A percentile compares a stretch with the other conserved stretches of the same genome.
Evolutionary conservation across 2,113 vertebrate genomes (phyloP).

Genomic region (Myotis brandtii): DNA sequence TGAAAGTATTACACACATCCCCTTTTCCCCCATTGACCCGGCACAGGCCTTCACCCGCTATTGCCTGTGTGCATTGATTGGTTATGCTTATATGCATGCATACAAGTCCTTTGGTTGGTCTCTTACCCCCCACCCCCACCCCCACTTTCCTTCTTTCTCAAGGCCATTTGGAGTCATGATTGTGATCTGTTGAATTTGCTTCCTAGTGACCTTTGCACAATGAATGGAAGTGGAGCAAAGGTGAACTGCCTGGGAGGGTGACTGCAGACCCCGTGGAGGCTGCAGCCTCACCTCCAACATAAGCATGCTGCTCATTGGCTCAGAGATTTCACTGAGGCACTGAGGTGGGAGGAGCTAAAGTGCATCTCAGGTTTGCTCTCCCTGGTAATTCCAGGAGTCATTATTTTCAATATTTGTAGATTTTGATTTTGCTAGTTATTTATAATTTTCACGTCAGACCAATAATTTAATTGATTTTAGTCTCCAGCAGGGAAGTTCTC

Average conservation of each 20-base stretch:
- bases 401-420: not conserved
- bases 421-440: not conserved
- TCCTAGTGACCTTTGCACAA: not conserved
- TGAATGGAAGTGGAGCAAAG: not conserved
- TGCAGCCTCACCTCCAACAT: fast-evolving
- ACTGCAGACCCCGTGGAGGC: not conserved
- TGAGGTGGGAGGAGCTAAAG: not conserved
- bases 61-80: too few relatives aligned
- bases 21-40: too few relatives aligned
- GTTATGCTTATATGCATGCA: too few relatives aligned
- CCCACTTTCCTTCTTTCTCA: too few relatives aligned
- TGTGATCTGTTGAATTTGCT: not conserved
- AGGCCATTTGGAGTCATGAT: not conserved
- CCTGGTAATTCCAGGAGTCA: not conserved
- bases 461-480: not conserved
- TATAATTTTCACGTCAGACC: not conserved
- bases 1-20: too few relatives aligned
- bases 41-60: too few relatives aligned
- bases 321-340: not conserved
- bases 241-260: fast-evolving
- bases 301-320: not conserved
- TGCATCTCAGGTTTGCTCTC: not conserved
- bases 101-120: too few relatives aligned
- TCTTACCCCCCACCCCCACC: too few relatives aligned
- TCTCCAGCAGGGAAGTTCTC: not conserved